Conservation (phyloP, 2,113 vertebrate species). For the Megaleporinus macrocephalus region DNA sequence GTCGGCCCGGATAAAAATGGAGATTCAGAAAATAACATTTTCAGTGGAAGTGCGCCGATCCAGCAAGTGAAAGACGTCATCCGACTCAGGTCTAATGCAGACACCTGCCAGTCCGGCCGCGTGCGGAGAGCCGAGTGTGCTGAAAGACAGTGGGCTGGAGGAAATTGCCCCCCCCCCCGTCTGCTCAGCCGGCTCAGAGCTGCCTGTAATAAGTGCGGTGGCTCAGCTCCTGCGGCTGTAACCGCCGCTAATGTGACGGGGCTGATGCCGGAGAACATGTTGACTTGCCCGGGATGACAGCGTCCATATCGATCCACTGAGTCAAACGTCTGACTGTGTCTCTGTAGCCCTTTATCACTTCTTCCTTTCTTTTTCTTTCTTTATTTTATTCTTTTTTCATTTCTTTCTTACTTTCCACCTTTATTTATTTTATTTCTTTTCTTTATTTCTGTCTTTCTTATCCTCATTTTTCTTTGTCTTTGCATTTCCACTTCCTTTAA, state of each 20-base stretch:
- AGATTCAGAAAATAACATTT: constrained; percentile 19
- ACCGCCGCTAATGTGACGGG: constrained; percentile 44
- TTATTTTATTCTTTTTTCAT: no score
- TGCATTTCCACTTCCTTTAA: no score
- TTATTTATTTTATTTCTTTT: neutral
- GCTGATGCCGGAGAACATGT: constrained; percentile 37
- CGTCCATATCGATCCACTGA: constrained; percentile 24
- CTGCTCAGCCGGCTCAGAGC: constrained; percentile 23
- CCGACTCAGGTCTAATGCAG: constrained; percentile 24
- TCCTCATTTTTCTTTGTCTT: neutral
- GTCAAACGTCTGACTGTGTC: neutral
- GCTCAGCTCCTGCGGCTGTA: constrained; percentile 39
- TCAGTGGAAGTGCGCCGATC: constrained; percentile 4
- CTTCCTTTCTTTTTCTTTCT: no score
- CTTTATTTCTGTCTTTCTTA: neutral
- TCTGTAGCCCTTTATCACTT: neutral
- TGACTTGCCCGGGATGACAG: constrained; percentile 27
- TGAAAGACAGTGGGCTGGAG: constrained; percentile 29
- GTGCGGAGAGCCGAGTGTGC: neutral
- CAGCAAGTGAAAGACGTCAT: constrained; percentile 36
- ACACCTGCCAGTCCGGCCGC: constrained; percentile 35
- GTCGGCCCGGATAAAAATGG: constrained; percentile 46
- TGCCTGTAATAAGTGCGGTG: constrained; percentile 46
- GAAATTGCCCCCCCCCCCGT: constrained; percentile 41
- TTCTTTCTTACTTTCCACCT: neutral